Base-by-base conservation (phyloP, 2,888 invertebrate genomes). In the Pyrocoelia pectoralis region DNA sequence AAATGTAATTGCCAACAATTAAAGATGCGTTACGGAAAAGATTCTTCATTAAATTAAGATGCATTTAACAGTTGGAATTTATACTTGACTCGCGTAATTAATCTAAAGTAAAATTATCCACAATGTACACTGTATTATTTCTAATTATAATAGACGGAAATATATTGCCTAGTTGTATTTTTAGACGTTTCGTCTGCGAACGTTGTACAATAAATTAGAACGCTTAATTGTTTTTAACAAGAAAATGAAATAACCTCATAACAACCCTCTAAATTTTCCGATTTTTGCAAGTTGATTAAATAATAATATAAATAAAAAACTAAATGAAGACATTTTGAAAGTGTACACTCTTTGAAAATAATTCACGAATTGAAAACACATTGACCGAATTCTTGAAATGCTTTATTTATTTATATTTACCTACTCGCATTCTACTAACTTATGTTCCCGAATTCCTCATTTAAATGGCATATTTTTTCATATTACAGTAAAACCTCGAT, bases 41-140 rank as follows among this genome's bases (percentile, higher is more conserved):
- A 33, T 33, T 8, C 33, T 33, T 33, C 33, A 33, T 33, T 33
- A 33, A 33, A 33, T 33, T 33, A 33, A 33, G 33, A 33, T n/a
- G 24, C 24, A 24, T 24, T 24, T 24, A 24, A 24, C 24, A 24
- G 33, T 33, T n/a, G 33, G 33, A 33, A 33, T 33, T 33, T 33
- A 33, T n/a, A 33, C 8, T 33, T 33, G 33, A 33, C 33, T 33
- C 2, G 4, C 4, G 33, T n/a, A 33, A 33, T 33, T 33, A 33
- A 33, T 33, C 33, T 33, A 33, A n/a, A 33, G 33, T 33, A 33
- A 33, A 33, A 33, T 33, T 33, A 33, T 33, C 8, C 33, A 33
- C 33, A 33, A 33, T 33, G 33, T 33, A 33, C 33, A 33, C 33
- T 33, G 33, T 33, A 33, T 33, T 33, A 33, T 33, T 33, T 33